A percentile compares a stretch with the other conserved stretches of the same genome.
phyloP scores from a whole-genome alignment of 1,140 invertebrate genomes.

The Papilio xuthus region DNA sequence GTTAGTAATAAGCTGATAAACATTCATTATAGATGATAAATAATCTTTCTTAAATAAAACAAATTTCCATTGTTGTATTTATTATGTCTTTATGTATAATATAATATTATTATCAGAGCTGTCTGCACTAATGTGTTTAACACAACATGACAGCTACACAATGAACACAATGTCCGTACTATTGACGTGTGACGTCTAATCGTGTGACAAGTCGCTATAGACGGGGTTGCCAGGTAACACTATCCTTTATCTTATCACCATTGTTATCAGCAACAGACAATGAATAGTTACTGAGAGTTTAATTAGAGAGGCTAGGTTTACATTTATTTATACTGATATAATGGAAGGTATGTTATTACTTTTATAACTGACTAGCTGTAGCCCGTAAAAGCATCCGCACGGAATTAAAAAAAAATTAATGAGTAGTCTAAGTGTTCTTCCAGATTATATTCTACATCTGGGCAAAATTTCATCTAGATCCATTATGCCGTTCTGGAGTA shows the following conservation, averaged over 20 bases:
- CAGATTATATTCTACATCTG: too few species aligned
- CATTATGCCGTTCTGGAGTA: too few species aligned
- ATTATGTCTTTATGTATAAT: background rate
- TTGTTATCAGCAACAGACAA: slow-evolving; percentile 21
- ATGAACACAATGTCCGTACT: slow-evolving; percentile 14
- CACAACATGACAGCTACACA: background rate
- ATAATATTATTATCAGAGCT: background rate
- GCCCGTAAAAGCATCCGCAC: too few species aligned
- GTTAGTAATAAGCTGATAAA: background rate
- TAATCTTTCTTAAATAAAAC: background rate
- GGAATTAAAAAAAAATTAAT: too few species aligned
- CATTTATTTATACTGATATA: background rate
- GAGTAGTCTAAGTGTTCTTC: too few species aligned
- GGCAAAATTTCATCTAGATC: too few species aligned
- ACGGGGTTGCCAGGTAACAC: slow-evolving; percentile 19
- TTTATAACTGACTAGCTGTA: background rate
- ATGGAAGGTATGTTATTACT: background rate
- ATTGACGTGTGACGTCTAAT: slow-evolving; percentile 9
- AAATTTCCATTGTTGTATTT: background rate
- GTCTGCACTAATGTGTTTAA: background rate
- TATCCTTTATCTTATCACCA: slow-evolving; percentile 26
- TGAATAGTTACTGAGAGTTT: slow-evolving; percentile 27
- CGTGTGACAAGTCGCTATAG: slow-evolving; percentile 6
- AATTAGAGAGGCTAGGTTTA: slow-evolving; percentile 24
- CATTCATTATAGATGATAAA: too few species aligned